Percentiles rank a stretch among this genome's conserved stretches.
phyloP scores from a whole-genome alignment of 2,888 invertebrate genomes.

The Eupeodes latifasciatus region DNA sequence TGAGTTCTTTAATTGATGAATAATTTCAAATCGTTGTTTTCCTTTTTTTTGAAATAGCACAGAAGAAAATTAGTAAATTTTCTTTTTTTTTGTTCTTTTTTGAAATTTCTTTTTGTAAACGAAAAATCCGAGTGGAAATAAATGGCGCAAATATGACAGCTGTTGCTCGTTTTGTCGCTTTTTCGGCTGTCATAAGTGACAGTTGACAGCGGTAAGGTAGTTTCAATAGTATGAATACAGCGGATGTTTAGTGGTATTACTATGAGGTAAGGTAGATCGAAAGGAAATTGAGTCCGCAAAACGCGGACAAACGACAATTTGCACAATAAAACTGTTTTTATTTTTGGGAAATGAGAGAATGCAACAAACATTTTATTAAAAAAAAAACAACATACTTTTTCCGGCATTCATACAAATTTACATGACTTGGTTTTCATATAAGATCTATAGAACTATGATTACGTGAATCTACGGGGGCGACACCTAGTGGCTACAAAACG shows the following conservation, averaged over 20 bases:
- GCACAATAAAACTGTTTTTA: too few species aligned
- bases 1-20: slow-evolving; percentile 42
- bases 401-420: too few species aligned
- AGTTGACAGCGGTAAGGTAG: slow-evolving; percentile 47
- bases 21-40: not conserved
- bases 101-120: slow-evolving; percentile 59
- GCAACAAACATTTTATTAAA: too few species aligned
- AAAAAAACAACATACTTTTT: too few species aligned
- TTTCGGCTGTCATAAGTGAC: slow-evolving; percentile 71
- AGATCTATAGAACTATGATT: too few species aligned
- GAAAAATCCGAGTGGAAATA: slow-evolving; percentile 76
- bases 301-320: too few species aligned
- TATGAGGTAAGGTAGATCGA: not conserved
- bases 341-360: too few species aligned
- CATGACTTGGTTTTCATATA: too few species aligned
- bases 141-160: slow-evolving; percentile 81
- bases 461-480: too few species aligned
- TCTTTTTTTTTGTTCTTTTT: slow-evolving; percentile 5
- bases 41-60: slow-evolving; percentile 17
- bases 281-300: too few species aligned
- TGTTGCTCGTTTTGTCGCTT: slow-evolving; percentile 77
- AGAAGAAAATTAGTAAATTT: slow-evolving; percentile 15
- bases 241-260: slow-evolving; percentile 10
- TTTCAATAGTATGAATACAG: slow-evolving; percentile 5
- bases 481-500: too few species aligned